Conservation (phyloP, 2,888 invertebrate species). For the Ormyrus thymus region DNA sequence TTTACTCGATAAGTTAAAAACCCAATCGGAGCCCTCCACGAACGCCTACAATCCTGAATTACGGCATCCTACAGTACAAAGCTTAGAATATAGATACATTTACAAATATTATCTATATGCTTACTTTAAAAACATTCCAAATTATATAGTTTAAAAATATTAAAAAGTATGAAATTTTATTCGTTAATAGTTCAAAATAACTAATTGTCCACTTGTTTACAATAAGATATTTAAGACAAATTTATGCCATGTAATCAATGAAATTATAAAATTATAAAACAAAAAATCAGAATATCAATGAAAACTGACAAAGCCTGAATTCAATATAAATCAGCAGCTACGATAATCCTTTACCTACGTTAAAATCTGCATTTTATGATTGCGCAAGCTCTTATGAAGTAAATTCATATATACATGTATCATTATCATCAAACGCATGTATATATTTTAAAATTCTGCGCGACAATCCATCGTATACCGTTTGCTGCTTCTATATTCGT, state of each 20-base stretch:
- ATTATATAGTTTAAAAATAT: not conserved
- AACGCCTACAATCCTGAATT: too few relatives aligned
- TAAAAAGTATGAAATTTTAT: too few relatives aligned
- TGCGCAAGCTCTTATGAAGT: conserved; percentile 47
- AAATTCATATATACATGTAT: conserved; percentile 50
- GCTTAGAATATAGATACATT: not conserved
- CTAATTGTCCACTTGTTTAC: too few relatives aligned
- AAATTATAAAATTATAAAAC: not conserved
- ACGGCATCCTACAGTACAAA: too few relatives aligned
- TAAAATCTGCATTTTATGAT: conserved; percentile 26
- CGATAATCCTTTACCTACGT: conserved; percentile 23
- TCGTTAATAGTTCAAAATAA: too few relatives aligned
- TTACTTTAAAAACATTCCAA: not conserved
- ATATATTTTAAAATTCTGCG: conserved; percentile 21
- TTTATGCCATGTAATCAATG: not conserved
- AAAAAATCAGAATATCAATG: conserved; percentile 22
- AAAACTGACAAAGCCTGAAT: conserved; percentile 52
- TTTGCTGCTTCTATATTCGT: conserved; percentile 25
- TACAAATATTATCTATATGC: not conserved
- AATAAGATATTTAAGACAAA: not conserved
- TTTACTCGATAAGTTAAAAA: too few relatives aligned
- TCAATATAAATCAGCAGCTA: conserved; percentile 53
- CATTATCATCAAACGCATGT: conserved; percentile 20
- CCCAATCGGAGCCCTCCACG: too few relatives aligned
- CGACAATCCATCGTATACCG: conserved; percentile 28